Percentiles rank a stretch among this genome's conserved stretches.
These are phyloP conservation scores for Enteromius argenteus DNA, from an alignment of 2,797 vertebrate species.

Conservation along the genomic window DNA sequence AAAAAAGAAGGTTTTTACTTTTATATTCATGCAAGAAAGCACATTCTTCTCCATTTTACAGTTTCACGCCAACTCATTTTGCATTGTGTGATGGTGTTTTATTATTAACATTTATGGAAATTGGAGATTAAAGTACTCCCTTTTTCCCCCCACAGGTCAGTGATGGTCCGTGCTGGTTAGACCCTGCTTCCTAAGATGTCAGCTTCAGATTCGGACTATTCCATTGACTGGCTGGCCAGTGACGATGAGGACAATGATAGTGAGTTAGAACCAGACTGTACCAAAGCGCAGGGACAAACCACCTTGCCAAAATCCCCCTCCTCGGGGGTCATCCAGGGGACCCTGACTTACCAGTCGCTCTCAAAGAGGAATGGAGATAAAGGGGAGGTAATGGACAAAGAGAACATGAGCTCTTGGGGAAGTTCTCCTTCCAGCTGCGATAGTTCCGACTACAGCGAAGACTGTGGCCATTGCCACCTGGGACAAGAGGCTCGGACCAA, in stretches of 20 bases:
- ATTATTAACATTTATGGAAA: background rate
- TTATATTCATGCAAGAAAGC: background rate
- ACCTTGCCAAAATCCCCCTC: constrained; percentile 56
- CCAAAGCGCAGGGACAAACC: constrained; percentile 56
- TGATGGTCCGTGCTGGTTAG: constrained; percentile 81
- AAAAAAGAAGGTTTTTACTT: background rate
- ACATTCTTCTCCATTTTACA: background rate
- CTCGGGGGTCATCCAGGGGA: constrained; percentile 57
- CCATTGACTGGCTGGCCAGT: constrained; percentile 83
- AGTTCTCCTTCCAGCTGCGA: constrained; percentile 65
- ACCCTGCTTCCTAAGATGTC: constrained; percentile 81
- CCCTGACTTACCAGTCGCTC: constrained; percentile 32
- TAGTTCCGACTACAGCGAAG: constrained; percentile 57
- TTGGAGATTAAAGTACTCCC: constrained; percentile 17
- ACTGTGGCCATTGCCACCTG: constrained; percentile 64
- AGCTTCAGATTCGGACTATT: constrained; percentile 83
- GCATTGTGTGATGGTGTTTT: background rate
- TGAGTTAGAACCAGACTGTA: constrained; percentile 70
- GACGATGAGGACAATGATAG: constrained; percentile 79
- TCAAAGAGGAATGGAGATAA: constrained; percentile 61
- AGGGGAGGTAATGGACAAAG: constrained; percentile 58
- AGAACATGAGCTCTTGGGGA: constrained; percentile 62
- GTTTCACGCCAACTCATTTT: background rate
- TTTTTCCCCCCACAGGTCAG: constrained; percentile 72
- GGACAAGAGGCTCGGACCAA: constrained; percentile 52